phyloP scores from a whole-genome alignment of 53 echinoderm and acorn worm species.

The Zoroaster sp. region DNA sequence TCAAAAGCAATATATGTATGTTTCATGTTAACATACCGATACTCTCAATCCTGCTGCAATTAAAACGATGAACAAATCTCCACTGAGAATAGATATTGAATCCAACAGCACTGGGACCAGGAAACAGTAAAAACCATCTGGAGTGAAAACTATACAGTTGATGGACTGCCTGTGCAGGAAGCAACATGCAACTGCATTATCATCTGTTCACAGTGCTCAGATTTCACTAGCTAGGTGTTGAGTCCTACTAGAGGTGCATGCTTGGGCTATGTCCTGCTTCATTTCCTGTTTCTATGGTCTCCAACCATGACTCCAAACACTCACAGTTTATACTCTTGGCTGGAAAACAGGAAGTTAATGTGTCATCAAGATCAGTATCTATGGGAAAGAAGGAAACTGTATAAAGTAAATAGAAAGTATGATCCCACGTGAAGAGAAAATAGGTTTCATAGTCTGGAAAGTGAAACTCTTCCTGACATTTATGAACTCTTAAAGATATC shows the following conservation, averaged over 20 bases:
- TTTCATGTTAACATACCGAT: background rate
- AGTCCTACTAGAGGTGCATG: background rate
- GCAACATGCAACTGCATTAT: background rate
- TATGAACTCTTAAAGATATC: too few relatives aligned
- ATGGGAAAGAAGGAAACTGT: background rate
- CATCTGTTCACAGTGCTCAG: background rate
- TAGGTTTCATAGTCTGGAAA: too few relatives aligned
- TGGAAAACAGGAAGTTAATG: conserved; percentile 11
- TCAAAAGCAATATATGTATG: too few relatives aligned
- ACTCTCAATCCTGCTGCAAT: background rate
- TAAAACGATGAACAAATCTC: too few relatives aligned
- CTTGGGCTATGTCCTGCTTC: background rate
- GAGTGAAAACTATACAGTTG: background rate
- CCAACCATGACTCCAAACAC: background rate
- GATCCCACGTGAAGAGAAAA: background rate
- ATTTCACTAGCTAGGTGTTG: background rate
- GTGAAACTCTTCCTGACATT: too few relatives aligned
- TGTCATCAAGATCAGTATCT: conserved; percentile 20
- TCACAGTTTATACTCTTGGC: background rate
- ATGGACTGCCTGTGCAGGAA: background rate
- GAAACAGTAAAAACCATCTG: background rate
- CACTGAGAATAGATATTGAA: too few relatives aligned
- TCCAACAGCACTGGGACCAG: background rate
- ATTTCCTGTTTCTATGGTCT: background rate
- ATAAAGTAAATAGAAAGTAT: background rate